Evolutionary conservation across 2,797 vertebrate genomes (phyloP).

Genomic region (Myotis daubentonii): DNA sequence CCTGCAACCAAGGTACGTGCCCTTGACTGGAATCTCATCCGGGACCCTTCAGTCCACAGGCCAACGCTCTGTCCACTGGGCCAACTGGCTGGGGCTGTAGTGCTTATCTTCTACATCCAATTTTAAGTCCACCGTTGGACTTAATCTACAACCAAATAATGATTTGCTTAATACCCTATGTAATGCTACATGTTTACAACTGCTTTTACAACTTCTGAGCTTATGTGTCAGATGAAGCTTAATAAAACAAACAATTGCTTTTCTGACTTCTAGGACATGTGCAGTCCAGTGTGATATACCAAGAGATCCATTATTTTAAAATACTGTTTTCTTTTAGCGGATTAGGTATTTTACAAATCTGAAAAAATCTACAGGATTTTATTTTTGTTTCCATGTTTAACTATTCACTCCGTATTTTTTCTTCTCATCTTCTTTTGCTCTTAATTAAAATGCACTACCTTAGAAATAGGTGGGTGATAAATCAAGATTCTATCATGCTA

Average conservation of each 20-base stretch:
- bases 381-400: slow-evolving; percentile 13
- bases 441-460: neutral
- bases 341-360: neutral
- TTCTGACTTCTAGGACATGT: neutral
- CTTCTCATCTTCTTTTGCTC: neutral
- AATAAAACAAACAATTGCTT: slow-evolving; percentile 37
- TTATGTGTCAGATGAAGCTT: slow-evolving; percentile 34
- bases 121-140: slow-evolving; percentile 5
- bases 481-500: neutral
- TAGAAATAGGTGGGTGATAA: neutral
- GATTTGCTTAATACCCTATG: slow-evolving; percentile 10
- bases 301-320: slow-evolving; percentile 27
- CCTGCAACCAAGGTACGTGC: no score
- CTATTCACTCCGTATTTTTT: neutral
- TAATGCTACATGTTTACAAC: slow-evolving; percentile 9
- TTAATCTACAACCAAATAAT: slow-evolving; percentile 48
- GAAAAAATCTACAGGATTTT: neutral
- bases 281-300: neutral
- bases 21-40: no score
- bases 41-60: no score
- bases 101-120: neutral
- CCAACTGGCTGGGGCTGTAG: neutral
- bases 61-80: no score
- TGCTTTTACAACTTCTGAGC: neutral
- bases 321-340: slow-evolving; percentile 22